Conservation (phyloP, 2,888 invertebrate species). For the Lasioglossum pauxillum region DNA sequence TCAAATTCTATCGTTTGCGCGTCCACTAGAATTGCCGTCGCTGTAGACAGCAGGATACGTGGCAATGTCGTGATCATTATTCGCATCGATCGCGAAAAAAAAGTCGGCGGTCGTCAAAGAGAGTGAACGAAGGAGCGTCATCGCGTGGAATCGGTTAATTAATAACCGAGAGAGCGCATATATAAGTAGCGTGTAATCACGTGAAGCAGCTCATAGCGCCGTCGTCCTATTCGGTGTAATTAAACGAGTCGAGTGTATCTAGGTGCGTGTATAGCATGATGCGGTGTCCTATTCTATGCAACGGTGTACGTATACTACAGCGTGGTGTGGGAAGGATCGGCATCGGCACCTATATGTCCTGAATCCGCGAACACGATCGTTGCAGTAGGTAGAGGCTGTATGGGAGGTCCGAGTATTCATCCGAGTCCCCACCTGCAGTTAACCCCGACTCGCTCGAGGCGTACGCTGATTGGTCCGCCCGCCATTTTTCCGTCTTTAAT, state of each 20-base stretch:
- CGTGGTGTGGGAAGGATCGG: constrained; percentile 42
- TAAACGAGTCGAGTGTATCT: constrained; percentile 47
- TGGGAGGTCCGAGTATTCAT: constrained; percentile 71
- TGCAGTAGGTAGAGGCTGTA: constrained; percentile 66
- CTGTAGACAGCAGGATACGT: not conserved
- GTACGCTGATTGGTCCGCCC: constrained; percentile 75
- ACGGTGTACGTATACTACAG: not conserved
- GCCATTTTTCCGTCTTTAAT: constrained; percentile 77
- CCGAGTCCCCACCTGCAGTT: constrained; percentile 70
- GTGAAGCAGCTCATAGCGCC: constrained; percentile 52
- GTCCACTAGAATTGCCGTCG: not conserved
- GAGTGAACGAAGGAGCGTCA: constrained; percentile 14
- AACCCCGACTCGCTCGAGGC: constrained; percentile 73
- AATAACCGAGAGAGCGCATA: constrained; percentile 51
- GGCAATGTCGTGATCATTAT: not conserved
- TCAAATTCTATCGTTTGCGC: not conserved
- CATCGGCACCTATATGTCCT: constrained; percentile 18
- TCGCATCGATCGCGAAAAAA: not conserved
- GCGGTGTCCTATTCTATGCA: not conserved
- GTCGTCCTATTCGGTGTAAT: constrained; percentile 61
- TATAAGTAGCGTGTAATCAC: constrained; percentile 59
- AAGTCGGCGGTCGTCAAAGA: not conserved
- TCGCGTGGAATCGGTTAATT: constrained; percentile 51
- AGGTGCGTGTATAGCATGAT: not conserved
- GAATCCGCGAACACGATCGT: constrained; percentile 50